These are phyloP conservation scores for Trichomycterus rosablanca DNA, from an alignment of 2,113 vertebrate species.

Conservation along the genomic window DNA sequence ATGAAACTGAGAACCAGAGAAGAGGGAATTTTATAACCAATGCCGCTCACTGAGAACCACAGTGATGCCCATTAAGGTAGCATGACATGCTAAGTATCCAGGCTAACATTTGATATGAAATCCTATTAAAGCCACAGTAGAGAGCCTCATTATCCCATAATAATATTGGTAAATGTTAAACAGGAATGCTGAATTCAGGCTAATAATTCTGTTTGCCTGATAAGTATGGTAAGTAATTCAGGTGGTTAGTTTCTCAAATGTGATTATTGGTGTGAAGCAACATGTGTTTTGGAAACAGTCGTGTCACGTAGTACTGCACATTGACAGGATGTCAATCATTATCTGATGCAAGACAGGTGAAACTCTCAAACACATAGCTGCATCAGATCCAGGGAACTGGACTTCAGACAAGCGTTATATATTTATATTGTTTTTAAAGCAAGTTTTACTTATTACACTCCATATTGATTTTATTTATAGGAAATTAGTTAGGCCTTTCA, in stretches of 20 bases:
- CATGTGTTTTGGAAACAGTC: neutral
- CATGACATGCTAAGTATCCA: slow-evolving; percentile 28
- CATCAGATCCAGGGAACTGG: too few relatives aligned
- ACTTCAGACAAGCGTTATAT: too few relatives aligned
- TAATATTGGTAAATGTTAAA: neutral
- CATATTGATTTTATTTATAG: too few relatives aligned
- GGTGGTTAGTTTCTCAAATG: too few relatives aligned
- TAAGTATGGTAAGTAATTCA: too few relatives aligned
- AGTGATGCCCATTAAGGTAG: slow-evolving; percentile 6
- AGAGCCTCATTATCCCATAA: neutral
- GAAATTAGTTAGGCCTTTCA: too few relatives aligned
- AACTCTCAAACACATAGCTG: slow-evolving; percentile 4
- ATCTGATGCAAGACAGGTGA: slow-evolving; percentile 42
- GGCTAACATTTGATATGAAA: slow-evolving; percentile 9
- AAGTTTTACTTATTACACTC: too few relatives aligned
- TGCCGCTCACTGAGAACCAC: neutral
- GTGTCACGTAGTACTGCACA: slow-evolving; percentile 16
- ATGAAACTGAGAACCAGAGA: slow-evolving; percentile 16
- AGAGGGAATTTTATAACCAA: slow-evolving; percentile 29
- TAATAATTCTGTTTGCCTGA: too few relatives aligned
- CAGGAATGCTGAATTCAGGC: neutral
- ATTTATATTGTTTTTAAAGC: too few relatives aligned
- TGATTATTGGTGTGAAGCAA: too few relatives aligned
- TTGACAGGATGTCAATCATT: slow-evolving; percentile 33
- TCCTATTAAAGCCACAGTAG: slow-evolving; percentile 2